These are phyloP conservation scores for Hypselothyrea guttata DNA, from an alignment of 2,888 invertebrate species.

Conservation along the genomic window DNA sequence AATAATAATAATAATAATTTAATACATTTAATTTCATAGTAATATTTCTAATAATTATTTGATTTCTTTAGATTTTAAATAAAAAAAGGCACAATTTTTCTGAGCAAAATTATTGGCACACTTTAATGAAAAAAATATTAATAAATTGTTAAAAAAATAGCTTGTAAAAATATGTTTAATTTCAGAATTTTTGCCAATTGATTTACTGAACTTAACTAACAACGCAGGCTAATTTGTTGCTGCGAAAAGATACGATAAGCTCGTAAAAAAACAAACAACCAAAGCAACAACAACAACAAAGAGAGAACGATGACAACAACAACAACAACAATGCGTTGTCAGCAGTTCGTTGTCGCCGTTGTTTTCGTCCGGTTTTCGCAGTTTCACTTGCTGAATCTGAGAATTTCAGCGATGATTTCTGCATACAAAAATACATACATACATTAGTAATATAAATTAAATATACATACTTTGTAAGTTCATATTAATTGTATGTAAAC, in stretches of 20 bases:
- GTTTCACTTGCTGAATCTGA: conserved; percentile 49
- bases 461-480: conserved; percentile 9
- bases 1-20: too few species aligned
- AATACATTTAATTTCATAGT: too few species aligned
- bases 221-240: conserved; percentile 36
- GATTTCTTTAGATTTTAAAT: too few species aligned
- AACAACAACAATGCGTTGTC: conserved; percentile 41
- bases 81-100: too few species aligned
- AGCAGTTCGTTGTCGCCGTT: conserved; percentile 55
- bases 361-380: conserved; percentile 68
- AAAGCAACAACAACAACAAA: conserved; percentile 13
- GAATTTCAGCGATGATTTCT: conserved; percentile 41
- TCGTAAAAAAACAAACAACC: conserved; percentile 40
- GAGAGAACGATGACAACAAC: conserved; percentile 15
- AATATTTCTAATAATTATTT: too few species aligned
- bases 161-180: conserved; percentile 8
- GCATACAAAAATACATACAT: conserved; percentile 7
- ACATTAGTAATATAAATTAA: conserved; percentile 1
- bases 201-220: conserved; percentile 27
- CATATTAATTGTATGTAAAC: too few species aligned
- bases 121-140: too few species aligned
- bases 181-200: conserved; percentile 9
- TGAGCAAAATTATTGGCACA: too few species aligned
- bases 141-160: too few species aligned
- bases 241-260: conserved; percentile 53